Base-by-base conservation (phyloP, 2,888 invertebrate genomes). In the Lasioglossum marginatum region DNA sequence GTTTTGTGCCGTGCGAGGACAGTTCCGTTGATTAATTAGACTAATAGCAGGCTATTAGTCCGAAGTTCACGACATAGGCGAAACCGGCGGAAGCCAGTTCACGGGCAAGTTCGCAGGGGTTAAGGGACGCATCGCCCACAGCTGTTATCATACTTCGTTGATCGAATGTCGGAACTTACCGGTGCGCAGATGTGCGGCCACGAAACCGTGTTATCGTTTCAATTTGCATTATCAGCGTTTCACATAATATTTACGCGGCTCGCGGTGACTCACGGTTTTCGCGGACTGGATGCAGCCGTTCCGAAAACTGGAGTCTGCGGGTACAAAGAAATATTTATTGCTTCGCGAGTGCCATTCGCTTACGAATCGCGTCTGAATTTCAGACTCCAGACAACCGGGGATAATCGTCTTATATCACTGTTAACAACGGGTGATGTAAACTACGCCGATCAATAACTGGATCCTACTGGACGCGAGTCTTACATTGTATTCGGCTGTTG, bases 181-280 rank as follows among this genome's bases (percentile, higher is more conserved):
- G 34, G 77, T 52, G 48, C 81, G 31, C 79, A 57, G 70, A 81
- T 63, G 79, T 66, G 63, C 73, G 23, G 63, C 10, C 52, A 43
- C 34, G 82, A 57, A 27, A 45, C 75, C n/a, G 23, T 12, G 75
- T 82, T 90, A 88, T 90, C 88, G 40, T 45, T 60, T 45, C 63
- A 79, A 82, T 90, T 87, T 81, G 80, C 82, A 73, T 85, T 81
- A 77, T 89, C 83, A 34, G 60, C 45, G 37, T 40, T 83, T 57
- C 34, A 27, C 40, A 45, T 79, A 71, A 77, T 80, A 77, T 82
- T 71, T 52, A 52, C 40, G 48, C 60, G 57, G 52, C 40, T 40
- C 66, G 57, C 86, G 48, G 60, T 80, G 77, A 82, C 66, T 82
- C 86, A 87, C 23, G 31, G 57, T 72, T 31, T 31, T 31, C 76